Percentiles rank a stretch among this genome's conserved stretches.
phyloP scores from a whole-genome alignment of 2,113 vertebrate genomes.

The Odocoileus hemionus region DNA sequence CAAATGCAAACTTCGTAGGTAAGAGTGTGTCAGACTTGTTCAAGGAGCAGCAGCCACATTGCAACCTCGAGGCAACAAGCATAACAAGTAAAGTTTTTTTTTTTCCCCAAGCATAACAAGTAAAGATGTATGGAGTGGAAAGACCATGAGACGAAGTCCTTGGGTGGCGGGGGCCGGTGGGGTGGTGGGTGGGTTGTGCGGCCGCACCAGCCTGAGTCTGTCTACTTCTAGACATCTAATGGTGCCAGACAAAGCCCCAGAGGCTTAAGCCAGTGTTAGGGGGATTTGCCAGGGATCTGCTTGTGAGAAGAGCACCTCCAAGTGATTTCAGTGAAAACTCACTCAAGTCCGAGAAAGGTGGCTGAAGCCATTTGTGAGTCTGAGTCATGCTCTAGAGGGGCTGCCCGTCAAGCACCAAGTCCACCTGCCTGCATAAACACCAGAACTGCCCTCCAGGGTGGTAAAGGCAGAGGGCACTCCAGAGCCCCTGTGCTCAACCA shows the following conservation, averaged over 20 bases:
- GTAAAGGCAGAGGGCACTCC: background rate
- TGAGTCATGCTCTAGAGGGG: background rate
- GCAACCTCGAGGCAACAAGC: background rate
- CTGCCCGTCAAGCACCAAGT: background rate
- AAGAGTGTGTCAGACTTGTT: background rate
- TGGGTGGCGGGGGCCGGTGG: rapidly evolving
- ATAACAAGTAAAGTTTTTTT: background rate
- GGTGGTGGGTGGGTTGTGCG: too few species aligned
- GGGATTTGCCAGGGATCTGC: background rate
- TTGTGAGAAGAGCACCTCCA: background rate
- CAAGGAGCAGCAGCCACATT: background rate
- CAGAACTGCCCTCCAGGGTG: background rate
- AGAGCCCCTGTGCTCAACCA: background rate
- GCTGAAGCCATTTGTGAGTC: background rate
- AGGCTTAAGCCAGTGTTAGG: background rate
- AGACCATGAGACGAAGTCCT: background rate
- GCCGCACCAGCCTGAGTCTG: background rate
- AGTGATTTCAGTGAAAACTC: background rate
- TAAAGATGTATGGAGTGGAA: background rate
- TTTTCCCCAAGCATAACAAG: background rate
- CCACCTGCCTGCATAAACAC: background rate
- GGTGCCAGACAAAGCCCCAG: background rate
- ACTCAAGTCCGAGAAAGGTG: background rate
- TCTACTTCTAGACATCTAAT: background rate
- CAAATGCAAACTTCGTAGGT: background rate